Base-by-base conservation (phyloP, 2,888 invertebrate genomes). In the Ornithoptera priamus region DNA sequence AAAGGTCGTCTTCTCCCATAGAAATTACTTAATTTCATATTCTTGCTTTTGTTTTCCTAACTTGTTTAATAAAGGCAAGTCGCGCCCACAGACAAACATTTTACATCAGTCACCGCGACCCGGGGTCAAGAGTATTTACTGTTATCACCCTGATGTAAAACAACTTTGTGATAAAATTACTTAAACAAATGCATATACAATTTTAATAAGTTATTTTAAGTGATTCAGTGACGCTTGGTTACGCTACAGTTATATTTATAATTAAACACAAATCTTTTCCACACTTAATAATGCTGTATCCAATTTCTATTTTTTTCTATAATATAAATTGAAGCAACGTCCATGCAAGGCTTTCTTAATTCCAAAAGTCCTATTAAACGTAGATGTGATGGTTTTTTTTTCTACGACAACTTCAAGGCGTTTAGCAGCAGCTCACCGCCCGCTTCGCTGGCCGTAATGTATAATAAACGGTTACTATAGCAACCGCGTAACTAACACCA, bases 81-180 rank as follows among this genome's bases (percentile, higher is more conserved):
- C 85, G 81, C 78, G 78, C 84, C 84, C 80, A 84, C 73, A 74
- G 71, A 75, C 81, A 84, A 85, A 85, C 82, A 84, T 80, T 84
- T 87, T 87, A 83, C 87, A 89, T 87, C 88, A 88, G 80, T 79
- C 76, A 72, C 67, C 75, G 74, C 78, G 84, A 85, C 83, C 78
- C 69, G 65, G 68, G 88, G 88, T 87, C 88, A 89, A 81, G 84
- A 83, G 81, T 81, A 77, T 80, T 77, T 78, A 78, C 75, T 77
- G 85, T 85, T 86, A 86, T 68, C 70, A 71, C 69, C 75, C 77
- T 83, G 82, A 83, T 82, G 82, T 81, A 82, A 83, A 68, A 53
- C 73, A 71, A 62, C 65, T 42, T 66, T 70, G 61, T 70, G 65
- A 65, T 73, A 70, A 62, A 65, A 60, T 68, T 56, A 61, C 62